Base-by-base conservation (phyloP, 2,888 invertebrate species). In the Escarpia spicata region DNA sequence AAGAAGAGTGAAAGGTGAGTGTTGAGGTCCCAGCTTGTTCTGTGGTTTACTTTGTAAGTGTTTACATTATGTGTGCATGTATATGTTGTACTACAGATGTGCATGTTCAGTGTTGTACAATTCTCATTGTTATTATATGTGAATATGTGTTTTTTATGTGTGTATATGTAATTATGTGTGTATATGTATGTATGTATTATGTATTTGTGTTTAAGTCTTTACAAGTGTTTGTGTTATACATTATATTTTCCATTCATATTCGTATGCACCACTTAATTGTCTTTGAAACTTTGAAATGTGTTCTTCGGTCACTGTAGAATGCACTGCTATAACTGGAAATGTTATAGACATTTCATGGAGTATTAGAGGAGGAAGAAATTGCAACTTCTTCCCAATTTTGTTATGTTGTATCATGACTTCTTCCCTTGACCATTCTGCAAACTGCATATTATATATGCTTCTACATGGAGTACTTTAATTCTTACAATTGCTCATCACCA, bases 1-100 rank as follows among this genome's bases (percentile, higher is more conserved):
- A 75, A 75, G 26, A 75, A 75, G 75, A 75, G n/a, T 75, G 75
- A 75, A n/a, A 75, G 75, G 75, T 75, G 75, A 75, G 75, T 26
- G 75, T 75, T 75, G 19, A 75, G 26, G 19, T 75, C 75, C 26
- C 6, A 26, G n/a, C 26, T 15, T 75, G 75, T 15, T 75, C 19
- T 26, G 75, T 75, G 75, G 26, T 75, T 75, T 75, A 75, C 75
- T 4, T 75, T n/a, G n/a, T 75, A n/a, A 75, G 26, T 75, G 75
- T 75, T 75, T 26, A 75, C 26, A 3, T 75, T 75, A 26, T 75
- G 26, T 75, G 12, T 12, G 9, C 12, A 52, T 52, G 12, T 3
- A 12, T 52, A 75, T 26, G 19, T 26, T 26, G 26, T n/a, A 37
- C n/a, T 75, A 75, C n/a, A 26, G 19, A 75, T 75, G 19, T 26